These are phyloP conservation scores for Drosophila subobscura DNA, from an alignment of 1,140 invertebrate species.

Conservation along the genomic window DNA sequence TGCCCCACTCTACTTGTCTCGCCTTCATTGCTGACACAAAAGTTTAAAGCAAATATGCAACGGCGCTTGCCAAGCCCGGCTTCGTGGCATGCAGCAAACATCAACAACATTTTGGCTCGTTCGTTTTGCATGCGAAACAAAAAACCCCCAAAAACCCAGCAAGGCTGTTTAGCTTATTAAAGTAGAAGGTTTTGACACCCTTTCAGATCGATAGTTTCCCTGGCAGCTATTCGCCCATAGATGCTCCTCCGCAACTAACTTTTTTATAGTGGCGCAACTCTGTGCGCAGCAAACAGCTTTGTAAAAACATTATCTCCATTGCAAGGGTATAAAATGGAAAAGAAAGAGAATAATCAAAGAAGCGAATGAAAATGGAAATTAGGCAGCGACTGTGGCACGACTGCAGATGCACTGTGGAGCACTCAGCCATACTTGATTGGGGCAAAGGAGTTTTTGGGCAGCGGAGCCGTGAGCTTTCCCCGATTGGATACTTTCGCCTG, in stretches of 20 bases:
- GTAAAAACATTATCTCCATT: no score
- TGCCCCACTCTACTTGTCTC: slow-evolving; percentile 13
- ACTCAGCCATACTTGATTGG: slow-evolving; percentile 21
- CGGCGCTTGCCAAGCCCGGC: slow-evolving; percentile 53
- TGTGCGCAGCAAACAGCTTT: no score
- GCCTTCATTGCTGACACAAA: slow-evolving; percentile 61
- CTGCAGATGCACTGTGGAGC: slow-evolving; percentile 34
- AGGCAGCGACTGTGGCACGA: slow-evolving; percentile 33
- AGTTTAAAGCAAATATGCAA: slow-evolving; percentile 78
- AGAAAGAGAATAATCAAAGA: slow-evolving; percentile 5
- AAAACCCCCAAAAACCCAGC: background rate
- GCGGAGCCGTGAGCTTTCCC: no score
- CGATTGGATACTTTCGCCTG: no score
- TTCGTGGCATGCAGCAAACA: slow-evolving; percentile 73
- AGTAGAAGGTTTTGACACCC: no score
- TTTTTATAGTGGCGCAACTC: no score
- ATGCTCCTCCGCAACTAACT: no score
- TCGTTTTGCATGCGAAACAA: slow-evolving; percentile 22
- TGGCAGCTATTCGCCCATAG: no score
- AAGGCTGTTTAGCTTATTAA: no score
- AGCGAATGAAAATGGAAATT: slow-evolving; percentile 52
- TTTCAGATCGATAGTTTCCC: no score
- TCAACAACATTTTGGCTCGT: slow-evolving; percentile 59
- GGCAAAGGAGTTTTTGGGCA: background rate
- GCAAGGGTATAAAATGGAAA: slow-evolving; percentile 1